Evolutionary conservation across 2,888 invertebrate species (phyloP).

Genomic region (Pachliopta kotzebuea): DNA sequence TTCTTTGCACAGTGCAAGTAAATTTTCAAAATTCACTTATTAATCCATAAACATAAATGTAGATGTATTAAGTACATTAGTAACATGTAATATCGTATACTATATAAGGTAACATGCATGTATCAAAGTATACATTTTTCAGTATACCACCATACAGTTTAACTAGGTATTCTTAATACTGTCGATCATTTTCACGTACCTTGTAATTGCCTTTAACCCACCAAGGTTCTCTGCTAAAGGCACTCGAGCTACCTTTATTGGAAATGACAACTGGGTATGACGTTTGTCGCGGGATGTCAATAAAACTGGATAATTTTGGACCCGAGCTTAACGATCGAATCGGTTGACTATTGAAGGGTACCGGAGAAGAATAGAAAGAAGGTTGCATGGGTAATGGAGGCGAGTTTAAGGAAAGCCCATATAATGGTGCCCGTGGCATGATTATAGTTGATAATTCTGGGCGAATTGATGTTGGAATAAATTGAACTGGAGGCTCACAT

Average conservation of each 20-base stretch:
- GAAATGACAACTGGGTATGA: constrained; percentile 32
- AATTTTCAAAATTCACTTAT: too few relatives aligned
- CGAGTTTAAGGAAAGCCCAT: constrained; percentile 14
- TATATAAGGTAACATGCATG: constrained; percentile 16
- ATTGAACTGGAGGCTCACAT: constrained; percentile 74
- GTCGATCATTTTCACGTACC: constrained; percentile 40
- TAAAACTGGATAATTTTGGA: constrained; percentile 42
- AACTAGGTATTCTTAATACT: constrained; percentile 15
- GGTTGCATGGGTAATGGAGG: constrained; percentile 4
- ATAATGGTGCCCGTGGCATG: constrained; percentile 28
- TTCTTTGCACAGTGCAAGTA: too few relatives aligned
- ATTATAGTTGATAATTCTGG: constrained; percentile 10
- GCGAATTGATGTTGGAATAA: constrained; percentile 28
- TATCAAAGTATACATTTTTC: constrained; percentile 29
- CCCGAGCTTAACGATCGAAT: constrained; percentile 28
- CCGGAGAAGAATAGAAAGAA: constrained; percentile 2
- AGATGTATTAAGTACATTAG: too few relatives aligned
- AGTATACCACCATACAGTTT: constrained; percentile 37
- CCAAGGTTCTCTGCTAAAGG: constrained; percentile 42
- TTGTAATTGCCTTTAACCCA: constrained; percentile 46
- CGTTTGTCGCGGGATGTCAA: constrained; percentile 43
- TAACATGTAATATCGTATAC: too few relatives aligned
- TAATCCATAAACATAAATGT: too few relatives aligned
- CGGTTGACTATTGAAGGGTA: constrained; percentile 1
- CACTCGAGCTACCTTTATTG: constrained; percentile 17